Evolutionary conservation across 2,113 vertebrate genomes (phyloP).

Genomic region (Pelusios castaneus): DNA sequence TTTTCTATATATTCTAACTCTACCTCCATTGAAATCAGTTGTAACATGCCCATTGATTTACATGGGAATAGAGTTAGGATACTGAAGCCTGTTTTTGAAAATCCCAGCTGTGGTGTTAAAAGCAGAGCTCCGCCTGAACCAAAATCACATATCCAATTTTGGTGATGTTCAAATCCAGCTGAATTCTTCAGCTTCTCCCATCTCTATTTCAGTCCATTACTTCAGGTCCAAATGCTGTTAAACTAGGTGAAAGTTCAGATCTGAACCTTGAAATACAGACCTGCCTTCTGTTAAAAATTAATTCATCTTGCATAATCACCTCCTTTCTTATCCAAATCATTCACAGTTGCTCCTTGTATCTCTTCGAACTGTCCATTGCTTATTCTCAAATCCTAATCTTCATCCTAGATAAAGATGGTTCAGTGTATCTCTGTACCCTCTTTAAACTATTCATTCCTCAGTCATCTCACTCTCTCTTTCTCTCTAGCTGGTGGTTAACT

Average conservation of each 20-base stretch:
- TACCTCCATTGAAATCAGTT: accelerated
- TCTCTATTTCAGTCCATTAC: not conserved
- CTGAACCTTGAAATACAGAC: not conserved
- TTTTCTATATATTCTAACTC: not conserved
- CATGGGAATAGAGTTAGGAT: conserved; percentile 5
- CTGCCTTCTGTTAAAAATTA: not conserved
- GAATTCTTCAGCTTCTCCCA: not conserved
- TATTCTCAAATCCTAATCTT: not conserved
- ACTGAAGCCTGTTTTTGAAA: not conserved
- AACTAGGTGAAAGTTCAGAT: not conserved
- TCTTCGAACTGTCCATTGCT: not conserved
- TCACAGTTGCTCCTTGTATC: not conserved
- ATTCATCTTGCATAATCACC: not conserved
- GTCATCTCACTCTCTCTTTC: not conserved
- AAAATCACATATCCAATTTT: not conserved
- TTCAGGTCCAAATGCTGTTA: not conserved
- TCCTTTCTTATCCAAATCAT: not conserved
- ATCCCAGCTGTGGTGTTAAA: not conserved
- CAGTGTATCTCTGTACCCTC: not conserved
- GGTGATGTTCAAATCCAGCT: not conserved
- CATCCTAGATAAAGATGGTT: not conserved
- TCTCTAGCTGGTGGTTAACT: accelerated
- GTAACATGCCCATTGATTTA: not conserved
- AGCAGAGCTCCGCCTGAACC: not conserved
- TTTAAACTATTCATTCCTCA: not conserved